Evolutionary conservation across 2,113 vertebrate species (phyloP).

Genomic region (Enhydra lutris): DNA sequence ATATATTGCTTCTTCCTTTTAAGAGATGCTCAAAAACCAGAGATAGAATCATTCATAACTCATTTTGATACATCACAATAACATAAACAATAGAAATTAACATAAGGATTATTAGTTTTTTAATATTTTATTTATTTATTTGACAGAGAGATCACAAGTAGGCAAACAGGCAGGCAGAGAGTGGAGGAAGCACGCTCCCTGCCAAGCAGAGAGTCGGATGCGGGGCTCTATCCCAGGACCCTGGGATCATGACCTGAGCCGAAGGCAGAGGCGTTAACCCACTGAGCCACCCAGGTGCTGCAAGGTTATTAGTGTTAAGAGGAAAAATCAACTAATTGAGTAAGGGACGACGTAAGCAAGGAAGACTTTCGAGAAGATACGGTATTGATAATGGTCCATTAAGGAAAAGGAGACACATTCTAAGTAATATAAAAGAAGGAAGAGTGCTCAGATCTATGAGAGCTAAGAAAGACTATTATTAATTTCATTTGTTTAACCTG

Average conservation of each 20-base stretch:
- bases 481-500: neutral
- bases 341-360: neutral
- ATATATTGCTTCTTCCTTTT: neutral
- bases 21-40: neutral
- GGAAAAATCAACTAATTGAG: neutral
- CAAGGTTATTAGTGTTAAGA: neutral
- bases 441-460: neutral
- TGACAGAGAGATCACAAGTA: no score
- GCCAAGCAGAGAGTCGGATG: no score
- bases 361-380: neutral
- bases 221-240: no score
- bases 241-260: no score
- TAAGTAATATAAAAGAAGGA: neutral
- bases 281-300: no score
- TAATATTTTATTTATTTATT: no score
- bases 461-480: neutral
- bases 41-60: neutral
- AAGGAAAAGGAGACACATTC: neutral
- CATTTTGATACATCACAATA: neutral
- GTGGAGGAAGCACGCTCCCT: no score
- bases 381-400: neutral
- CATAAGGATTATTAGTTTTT: neutral
- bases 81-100: neutral
- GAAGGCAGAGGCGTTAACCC: no score
- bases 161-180: no score